Percentiles rank a stretch among this genome's conserved stretches.
Evolutionary conservation across 2,113 vertebrate species (phyloP).

Genomic region (Butorides virescens): DNA sequence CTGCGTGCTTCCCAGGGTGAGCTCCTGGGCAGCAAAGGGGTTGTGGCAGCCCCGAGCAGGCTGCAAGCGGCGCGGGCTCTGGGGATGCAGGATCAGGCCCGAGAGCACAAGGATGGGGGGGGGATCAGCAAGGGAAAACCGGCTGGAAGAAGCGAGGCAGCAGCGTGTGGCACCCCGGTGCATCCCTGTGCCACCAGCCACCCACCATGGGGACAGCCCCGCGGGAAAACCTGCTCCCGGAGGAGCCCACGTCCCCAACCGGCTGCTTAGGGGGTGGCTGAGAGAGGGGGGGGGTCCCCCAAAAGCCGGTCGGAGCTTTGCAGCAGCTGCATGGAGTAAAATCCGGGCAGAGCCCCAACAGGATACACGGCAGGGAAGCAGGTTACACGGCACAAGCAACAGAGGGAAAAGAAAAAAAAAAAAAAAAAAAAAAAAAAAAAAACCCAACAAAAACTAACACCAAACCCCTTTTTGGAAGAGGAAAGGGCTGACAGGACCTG

Average conservation of each 20-base stretch:
- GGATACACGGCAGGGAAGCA: conserved; percentile 7
- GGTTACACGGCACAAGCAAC: neutral
- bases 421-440: neutral
- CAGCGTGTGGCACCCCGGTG: neutral
- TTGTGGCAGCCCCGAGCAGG: neutral
- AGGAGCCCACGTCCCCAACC: rapidly evolving
- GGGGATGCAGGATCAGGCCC: neutral
- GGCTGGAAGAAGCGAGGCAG: neutral
- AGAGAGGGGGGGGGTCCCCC: neutral
- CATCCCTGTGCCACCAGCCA: neutral
- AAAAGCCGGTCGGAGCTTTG: neutral
- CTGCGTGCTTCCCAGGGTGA: neutral
- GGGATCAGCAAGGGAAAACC: neutral
- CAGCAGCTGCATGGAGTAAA: neutral
- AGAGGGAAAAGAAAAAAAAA: neutral
- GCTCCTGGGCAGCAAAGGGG: neutral
- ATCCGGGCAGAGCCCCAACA: neutral
- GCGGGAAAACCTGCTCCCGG: neutral
- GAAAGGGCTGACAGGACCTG: conserved; percentile 62
- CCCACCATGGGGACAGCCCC: too few species aligned
- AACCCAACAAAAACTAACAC: neutral
- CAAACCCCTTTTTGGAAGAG: conserved; percentile 30
- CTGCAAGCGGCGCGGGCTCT: neutral
- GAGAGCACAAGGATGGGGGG: rapidly evolving
- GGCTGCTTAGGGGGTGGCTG: neutral